Evolutionary conservation across 2,113 vertebrate genomes (phyloP).

Genomic region (Muntiacus reevesi): DNA sequence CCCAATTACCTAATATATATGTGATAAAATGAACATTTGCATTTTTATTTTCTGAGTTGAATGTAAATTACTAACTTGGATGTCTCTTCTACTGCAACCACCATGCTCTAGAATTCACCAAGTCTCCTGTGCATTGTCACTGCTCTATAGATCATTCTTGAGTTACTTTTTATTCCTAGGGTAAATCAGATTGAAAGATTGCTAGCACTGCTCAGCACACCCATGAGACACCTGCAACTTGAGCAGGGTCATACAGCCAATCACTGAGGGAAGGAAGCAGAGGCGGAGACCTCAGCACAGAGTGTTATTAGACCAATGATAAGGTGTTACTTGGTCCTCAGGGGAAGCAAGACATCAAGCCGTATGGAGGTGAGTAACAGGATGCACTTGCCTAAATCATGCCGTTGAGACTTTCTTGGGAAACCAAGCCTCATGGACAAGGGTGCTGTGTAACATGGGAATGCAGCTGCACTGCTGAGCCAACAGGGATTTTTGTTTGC

Average conservation of each 20-base stretch:
- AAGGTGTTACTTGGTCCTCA: neutral
- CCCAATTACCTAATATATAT: neutral
- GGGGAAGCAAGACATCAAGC: neutral
- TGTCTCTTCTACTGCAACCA: neutral
- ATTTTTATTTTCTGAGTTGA: neutral
- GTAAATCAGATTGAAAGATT: slow-evolving; percentile 63
- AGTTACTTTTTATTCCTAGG: slow-evolving; percentile 29
- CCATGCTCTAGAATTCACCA: neutral
- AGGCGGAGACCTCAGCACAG: neutral
- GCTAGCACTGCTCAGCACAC: neutral
- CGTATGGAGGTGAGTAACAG: neutral
- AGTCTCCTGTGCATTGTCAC: slow-evolving; percentile 22
- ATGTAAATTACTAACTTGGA: neutral
- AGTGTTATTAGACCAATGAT: neutral
- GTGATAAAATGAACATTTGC: neutral
- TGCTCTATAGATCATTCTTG: neutral
- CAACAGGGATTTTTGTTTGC: neutral
- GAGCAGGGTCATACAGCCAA: slow-evolving; percentile 28
- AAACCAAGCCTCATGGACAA: neutral
- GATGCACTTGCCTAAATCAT: neutral
- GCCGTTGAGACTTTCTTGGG: neutral
- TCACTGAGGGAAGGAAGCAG: slow-evolving; percentile 7
- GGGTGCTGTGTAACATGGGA: neutral
- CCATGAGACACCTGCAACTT: slow-evolving; percentile 35
- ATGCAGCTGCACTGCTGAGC: neutral